These are phyloP conservation scores for Dendrolimus pini DNA, from an alignment of 2,888 invertebrate genomes.

Conservation along the genomic window DNA sequence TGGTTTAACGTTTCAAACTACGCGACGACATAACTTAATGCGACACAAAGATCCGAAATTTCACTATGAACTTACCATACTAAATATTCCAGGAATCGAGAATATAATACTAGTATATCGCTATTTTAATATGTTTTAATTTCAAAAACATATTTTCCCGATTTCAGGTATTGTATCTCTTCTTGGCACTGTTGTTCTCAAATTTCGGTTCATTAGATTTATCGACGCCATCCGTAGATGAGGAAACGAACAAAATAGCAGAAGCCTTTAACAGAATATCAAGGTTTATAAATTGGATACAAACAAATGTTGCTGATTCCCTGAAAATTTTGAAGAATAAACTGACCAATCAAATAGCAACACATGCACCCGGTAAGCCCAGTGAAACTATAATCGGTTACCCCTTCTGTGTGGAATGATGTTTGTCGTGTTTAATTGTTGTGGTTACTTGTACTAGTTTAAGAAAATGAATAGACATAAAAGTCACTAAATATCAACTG, in stretches of 20 bases:
- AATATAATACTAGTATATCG: no score
- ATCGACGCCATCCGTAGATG: constrained; percentile 93
- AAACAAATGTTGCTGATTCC: constrained; percentile 83
- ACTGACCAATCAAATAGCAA: constrained; percentile 96
- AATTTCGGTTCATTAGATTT: constrained; percentile 98
- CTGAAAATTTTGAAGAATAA: constrained; percentile 91
- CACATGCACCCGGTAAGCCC: constrained; percentile 94
- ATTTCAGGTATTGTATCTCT: constrained; percentile 95
- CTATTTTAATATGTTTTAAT: no score
- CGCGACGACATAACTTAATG: no score
- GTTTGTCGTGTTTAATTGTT: constrained; percentile 17
- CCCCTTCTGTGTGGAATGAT: constrained; percentile 49
- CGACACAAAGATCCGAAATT: no score
- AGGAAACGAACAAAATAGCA: constrained; percentile 97
- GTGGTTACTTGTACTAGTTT: constrained; percentile 7
- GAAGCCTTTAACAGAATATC: constrained; percentile 98
- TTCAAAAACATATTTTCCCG: background rate
- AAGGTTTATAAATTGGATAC: constrained; percentile 91
- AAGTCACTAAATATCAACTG: no score
- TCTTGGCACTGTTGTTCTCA: constrained; percentile 99
- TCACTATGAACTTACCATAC: no score
- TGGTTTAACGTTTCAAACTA: no score
- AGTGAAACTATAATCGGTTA: constrained; percentile 18
- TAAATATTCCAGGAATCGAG: no score
- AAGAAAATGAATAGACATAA: no score